These are phyloP conservation scores for Chaetops frenatus DNA, from an alignment of 2,113 vertebrate genomes.

Conservation along the genomic window DNA sequence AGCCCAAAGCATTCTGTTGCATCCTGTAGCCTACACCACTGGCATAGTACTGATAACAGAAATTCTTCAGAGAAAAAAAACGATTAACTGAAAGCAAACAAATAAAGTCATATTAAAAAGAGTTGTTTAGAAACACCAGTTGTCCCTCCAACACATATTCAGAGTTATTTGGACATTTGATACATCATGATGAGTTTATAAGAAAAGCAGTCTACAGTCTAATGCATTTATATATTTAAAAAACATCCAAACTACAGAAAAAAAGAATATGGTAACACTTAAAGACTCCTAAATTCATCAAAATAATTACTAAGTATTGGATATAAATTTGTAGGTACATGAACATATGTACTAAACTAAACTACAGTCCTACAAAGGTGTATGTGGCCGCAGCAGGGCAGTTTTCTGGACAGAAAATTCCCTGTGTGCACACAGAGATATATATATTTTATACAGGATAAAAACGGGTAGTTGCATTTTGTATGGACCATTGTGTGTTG, in stretches of 20 bases:
- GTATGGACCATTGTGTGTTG: background rate
- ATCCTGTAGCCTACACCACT: background rate
- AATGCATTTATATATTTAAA: background rate
- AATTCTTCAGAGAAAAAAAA: background rate
- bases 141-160: background rate
- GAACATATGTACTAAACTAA: background rate
- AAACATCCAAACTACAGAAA: background rate
- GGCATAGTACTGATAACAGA: background rate
- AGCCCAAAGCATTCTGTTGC: background rate
- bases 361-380: background rate
- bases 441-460: background rate
- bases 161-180: background rate
- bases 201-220: background rate
- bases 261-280: background rate
- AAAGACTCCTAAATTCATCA: background rate
- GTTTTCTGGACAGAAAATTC: background rate
- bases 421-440: rapidly evolving
- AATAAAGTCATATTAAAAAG: background rate
- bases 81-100: background rate
- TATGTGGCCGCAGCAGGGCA: rapidly evolving
- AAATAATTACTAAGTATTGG: background rate
- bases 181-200: background rate
- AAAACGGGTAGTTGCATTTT: background rate
- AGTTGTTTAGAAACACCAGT: background rate
- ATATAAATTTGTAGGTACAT: background rate